Conservation (phyloP, 2,888 invertebrate species). For the Keiferia lycopersicella region DNA sequence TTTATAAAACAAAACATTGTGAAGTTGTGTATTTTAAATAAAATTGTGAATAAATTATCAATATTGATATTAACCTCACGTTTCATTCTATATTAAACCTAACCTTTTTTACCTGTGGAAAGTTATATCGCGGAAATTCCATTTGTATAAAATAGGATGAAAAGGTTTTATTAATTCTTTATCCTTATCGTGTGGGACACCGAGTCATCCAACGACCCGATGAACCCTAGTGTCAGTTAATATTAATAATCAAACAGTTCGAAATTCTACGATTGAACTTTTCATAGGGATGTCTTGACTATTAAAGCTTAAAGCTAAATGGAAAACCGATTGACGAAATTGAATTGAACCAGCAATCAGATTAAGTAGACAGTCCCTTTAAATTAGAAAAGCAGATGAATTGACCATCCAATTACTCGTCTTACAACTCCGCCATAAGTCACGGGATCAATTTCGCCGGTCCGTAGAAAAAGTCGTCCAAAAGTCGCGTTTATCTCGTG, state of each 20-base stretch:
- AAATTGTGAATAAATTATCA: conserved; percentile 82
- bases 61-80: conserved; percentile 71
- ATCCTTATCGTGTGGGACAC: too few relatives aligned
- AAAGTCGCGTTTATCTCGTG: conserved; percentile 78
- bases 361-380: conserved; percentile 36
- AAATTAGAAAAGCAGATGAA: conserved; percentile 65
- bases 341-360: conserved; percentile 12
- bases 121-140: too few relatives aligned
- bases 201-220: too few relatives aligned
- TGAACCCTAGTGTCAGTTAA: too few relatives aligned
- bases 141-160: too few relatives aligned
- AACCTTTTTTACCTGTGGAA: too few relatives aligned
- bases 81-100: not conserved
- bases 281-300: too few relatives aligned
- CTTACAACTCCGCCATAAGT: conserved; percentile 70
- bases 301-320: not conserved
- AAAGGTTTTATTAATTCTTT: too few relatives aligned
- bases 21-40: conserved; percentile 82
- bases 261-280: too few relatives aligned
- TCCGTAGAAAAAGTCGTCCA: conserved; percentile 76
- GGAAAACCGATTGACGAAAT: not conserved
- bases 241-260: too few relatives aligned
- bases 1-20: conserved; percentile 78
- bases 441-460: conserved; percentile 78
- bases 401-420: conserved; percentile 73